Percentiles rank a stretch among this genome's conserved stretches.
These are phyloP conservation scores for Halcyon smyrnensis DNA, from an alignment of 2,797 vertebrate species.

Conservation along the genomic window DNA sequence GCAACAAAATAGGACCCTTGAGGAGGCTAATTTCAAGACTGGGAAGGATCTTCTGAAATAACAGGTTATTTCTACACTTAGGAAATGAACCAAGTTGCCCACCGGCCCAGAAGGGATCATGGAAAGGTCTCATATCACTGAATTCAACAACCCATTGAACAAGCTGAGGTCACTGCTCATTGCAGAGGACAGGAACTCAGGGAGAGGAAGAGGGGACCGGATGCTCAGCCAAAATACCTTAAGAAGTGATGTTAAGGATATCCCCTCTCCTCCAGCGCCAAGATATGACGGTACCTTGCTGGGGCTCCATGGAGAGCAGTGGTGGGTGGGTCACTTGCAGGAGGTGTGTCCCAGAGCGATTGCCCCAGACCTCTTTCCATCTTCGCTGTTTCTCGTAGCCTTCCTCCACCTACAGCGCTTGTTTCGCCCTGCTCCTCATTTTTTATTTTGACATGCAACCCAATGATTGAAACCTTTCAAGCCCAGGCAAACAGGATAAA, in stretches of 20 bases:
- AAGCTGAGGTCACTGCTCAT: slow-evolving; percentile 45
- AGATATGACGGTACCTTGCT: slow-evolving; percentile 8
- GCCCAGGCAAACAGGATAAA: neutral
- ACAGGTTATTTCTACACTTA: slow-evolving; percentile 49
- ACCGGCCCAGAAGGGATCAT: neutral
- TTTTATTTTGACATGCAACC: neutral
- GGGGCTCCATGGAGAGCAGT: neutral
- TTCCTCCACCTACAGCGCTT: accelerated
- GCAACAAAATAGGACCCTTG: neutral
- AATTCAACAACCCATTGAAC: neutral
- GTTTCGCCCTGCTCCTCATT: neutral
- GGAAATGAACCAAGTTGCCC: slow-evolving; percentile 36
- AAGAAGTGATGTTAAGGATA: slow-evolving; percentile 71
- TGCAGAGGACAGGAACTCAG: slow-evolving; percentile 61
- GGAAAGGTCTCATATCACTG: neutral
- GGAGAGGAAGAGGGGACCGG: slow-evolving; percentile 63
- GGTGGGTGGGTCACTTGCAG: neutral
- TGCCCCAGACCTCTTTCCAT: neutral
- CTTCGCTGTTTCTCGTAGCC: neutral
- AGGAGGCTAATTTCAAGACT: neutral
- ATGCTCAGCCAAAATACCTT: slow-evolving; percentile 52
- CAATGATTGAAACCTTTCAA: neutral
- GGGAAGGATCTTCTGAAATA: slow-evolving; percentile 20
- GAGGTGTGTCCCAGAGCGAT: neutral
- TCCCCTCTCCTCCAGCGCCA: slow-evolving; percentile 70